Evolutionary conservation across 2,888 invertebrate species (phyloP), one percentile per base, ranked within the genome.

Genomic region (Dusona sp.): DNA sequence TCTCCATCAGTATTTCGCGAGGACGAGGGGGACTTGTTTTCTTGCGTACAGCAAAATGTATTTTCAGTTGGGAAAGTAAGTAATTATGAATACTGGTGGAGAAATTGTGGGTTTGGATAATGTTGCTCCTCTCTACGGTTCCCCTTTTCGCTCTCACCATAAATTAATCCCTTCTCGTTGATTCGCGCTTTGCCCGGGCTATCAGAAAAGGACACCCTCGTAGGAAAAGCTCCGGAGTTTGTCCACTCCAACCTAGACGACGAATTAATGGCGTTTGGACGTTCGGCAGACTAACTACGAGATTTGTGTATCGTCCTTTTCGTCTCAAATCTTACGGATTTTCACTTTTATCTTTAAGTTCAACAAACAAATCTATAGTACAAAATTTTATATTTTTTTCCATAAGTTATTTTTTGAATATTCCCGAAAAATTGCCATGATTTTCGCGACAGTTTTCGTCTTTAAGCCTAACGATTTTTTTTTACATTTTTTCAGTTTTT

Each of bases 181-280:
- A 72, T 72, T 72, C 51, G 51, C 11, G 13, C n/a, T 36, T 48
- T 8, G 51, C 22, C 73, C n/a, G 11, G 73, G 11, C n/a, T 13
- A 16, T 25, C 54, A n/a, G 42, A 75, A 75, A 80, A 79, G 70
- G 45, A 84, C 38, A 33, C 29, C 16, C 38, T 22, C 57, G 11
- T 38, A 42, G 29, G n/a, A 45, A 68, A 82, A 67, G 42, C 78
- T 38, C 36, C 1, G 38, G 61, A 72, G 75, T 78, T 54, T 64
- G 72, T 78, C 45, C 45, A 29, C 11, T 45, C 25, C 36, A 38
- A 11, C 45, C 29, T 67, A 72, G 79, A 64, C 70, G 70, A 84
- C 64, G 84, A 79, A 84, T 80, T 80, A 80, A 80, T 84, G 75
- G 79, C 84, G 79, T 75, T 84, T 64, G 22, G 75, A 64, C 65